phyloP scores from a whole-genome alignment of 2,113 vertebrate genomes.

The Pterocles orientalis region DNA sequence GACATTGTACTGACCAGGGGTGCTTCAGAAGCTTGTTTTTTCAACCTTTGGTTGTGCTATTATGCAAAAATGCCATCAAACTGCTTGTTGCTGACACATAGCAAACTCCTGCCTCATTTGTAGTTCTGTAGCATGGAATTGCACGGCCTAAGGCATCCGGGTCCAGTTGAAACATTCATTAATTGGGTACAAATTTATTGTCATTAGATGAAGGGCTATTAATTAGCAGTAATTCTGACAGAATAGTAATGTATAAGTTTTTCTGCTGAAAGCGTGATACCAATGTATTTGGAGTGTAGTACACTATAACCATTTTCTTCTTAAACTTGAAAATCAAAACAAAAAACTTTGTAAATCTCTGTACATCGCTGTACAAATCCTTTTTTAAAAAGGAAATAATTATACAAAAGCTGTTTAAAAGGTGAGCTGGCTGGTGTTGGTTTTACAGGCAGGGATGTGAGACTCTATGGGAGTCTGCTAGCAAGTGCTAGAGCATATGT shows the following conservation, averaged over 20 bases:
- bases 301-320: background rate
- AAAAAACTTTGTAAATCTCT: background rate
- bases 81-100: background rate
- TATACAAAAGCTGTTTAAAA: background rate
- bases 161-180: background rate
- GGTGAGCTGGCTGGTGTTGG: background rate
- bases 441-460: background rate
- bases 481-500: background rate
- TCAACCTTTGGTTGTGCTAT: background rate
- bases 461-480: background rate
- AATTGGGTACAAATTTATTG: background rate
- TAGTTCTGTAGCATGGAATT: background rate
- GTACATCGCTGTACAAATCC: background rate
- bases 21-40: background rate
- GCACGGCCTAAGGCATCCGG: background rate
- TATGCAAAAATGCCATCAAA: background rate
- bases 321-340: background rate
- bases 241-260: background rate
- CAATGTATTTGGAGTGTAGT: background rate
- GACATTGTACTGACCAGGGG: background rate
- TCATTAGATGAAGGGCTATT: background rate
- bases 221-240: background rate
- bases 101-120: background rate
- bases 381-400: background rate
- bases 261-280: background rate